phyloP scores from a whole-genome alignment of 2,113 vertebrate species.

The Motacilla tschutschensis region DNA sequence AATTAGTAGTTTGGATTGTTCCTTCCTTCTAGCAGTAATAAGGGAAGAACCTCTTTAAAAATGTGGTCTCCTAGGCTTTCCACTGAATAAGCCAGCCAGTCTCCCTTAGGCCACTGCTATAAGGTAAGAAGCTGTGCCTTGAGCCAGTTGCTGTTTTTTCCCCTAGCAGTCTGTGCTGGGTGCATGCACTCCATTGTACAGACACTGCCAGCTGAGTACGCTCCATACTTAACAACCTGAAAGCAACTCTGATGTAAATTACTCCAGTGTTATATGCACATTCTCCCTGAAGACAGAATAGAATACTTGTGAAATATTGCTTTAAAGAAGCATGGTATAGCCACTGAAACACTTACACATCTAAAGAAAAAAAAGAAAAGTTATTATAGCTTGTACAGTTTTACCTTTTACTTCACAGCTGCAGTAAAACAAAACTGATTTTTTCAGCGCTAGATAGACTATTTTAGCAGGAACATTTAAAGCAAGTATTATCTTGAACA shows the following conservation, averaged over 20 bases:
- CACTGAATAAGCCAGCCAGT: not conserved
- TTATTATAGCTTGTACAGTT: not conserved
- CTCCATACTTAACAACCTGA: not conserved
- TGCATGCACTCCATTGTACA: not conserved
- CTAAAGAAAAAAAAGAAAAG: not conserved
- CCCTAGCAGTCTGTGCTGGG: not conserved
- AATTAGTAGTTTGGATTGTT: not conserved
- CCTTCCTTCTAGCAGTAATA: not conserved
- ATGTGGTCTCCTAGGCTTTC: not conserved
- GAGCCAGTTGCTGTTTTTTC: not conserved
- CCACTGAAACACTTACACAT: not conserved
- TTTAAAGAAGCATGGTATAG: not conserved
- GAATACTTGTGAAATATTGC: not conserved
- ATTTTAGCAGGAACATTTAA: not conserved
- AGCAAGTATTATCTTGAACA: not conserved
- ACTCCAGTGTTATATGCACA: not conserved
- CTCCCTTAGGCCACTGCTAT: not conserved
- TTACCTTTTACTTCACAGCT: not conserved
- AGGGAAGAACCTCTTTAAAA: not conserved
- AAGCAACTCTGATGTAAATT: not conserved
- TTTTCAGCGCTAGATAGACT: not conserved
- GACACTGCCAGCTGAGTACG: not conserved
- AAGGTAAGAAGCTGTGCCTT: not conserved
- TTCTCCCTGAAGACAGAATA: not conserved
- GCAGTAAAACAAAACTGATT: not conserved